A percentile compares a stretch with the other conserved stretches of the same genome.
These are phyloP conservation scores for Pseudobourletiella spinata DNA, from an alignment of 1,140 invertebrate species.

Conservation along the genomic window DNA sequence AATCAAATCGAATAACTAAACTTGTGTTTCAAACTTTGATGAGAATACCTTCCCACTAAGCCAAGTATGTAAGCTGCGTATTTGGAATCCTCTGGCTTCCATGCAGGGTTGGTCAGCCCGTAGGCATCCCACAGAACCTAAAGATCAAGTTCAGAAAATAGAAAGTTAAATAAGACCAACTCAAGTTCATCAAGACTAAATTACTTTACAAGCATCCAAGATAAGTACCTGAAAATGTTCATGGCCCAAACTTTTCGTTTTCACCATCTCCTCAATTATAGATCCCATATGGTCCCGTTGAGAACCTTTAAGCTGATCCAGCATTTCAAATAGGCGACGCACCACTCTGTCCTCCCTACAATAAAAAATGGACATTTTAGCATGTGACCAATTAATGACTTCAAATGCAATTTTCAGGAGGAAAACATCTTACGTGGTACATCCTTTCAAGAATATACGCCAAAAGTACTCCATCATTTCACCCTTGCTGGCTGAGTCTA, in stretches of 20 bases:
- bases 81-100: slow-evolving; percentile 14
- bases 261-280: slow-evolving; percentile 6
- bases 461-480: slow-evolving; percentile 1
- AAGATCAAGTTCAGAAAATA: no score
- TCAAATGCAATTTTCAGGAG: not conserved
- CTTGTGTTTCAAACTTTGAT: not conserved
- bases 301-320: not conserved
- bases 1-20: not conserved
- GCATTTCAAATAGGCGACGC: slow-evolving; percentile 4
- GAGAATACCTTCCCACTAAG: slow-evolving; percentile 10
- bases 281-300: slow-evolving; percentile 12
- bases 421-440: not conserved
- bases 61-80: slow-evolving; percentile 10
- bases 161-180: not conserved
- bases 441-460: slow-evolving; percentile 1
- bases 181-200: not conserved
- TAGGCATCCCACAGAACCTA: slow-evolving; percentile 31
- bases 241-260: not conserved
- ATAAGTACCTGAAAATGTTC: slow-evolving; percentile 7
- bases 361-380: not conserved
- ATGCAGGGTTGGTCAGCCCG: not conserved
- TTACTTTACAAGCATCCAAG: not conserved
- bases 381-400: not conserved
- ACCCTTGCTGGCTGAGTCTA: not conserved
- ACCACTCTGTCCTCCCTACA: not conserved